phyloP scores from a whole-genome alignment of 1,140 invertebrate genomes.

The Batillaria attramentaria region DNA sequence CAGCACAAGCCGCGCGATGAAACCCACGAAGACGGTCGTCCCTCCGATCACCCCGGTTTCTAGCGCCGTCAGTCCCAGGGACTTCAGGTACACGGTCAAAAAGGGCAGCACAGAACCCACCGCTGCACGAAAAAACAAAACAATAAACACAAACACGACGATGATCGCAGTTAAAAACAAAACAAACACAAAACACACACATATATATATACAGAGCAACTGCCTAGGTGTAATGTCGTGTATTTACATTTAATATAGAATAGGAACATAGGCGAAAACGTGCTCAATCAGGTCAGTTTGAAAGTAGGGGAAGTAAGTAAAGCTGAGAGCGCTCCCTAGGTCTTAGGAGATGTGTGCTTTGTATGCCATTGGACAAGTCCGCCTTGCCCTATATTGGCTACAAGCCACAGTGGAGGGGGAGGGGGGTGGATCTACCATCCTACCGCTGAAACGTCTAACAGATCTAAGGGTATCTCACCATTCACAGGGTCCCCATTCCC shows the following conservation, averaged over 20 bases:
- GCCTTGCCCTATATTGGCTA: no score
- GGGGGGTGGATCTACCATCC: no score
- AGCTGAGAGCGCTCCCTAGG: no score
- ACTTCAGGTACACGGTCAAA: constrained; percentile 39
- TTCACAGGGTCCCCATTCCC: no score
- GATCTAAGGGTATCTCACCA: no score
- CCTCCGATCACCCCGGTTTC: constrained; percentile 41
- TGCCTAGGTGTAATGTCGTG: background rate
- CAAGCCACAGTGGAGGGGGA: no score
- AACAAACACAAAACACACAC: no score
- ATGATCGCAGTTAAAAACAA: background rate
- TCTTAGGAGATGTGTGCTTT: no score
- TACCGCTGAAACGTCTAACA: no score
- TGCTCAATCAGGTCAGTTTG: background rate
- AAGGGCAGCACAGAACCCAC: constrained; percentile 35
- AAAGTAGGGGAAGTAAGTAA: background rate
- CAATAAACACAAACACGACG: no score
- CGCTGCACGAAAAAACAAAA: constrained; percentile 17
- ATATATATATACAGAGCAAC: background rate
- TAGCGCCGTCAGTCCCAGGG: constrained; percentile 31
- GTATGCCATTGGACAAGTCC: no score
- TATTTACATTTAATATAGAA: background rate
- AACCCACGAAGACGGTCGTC: constrained; percentile 20
- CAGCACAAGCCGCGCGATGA: constrained; percentile 24
- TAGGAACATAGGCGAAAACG: background rate